Evolutionary conservation across 1,140 invertebrate genomes (phyloP).

Genomic region (Akabosia matsudoensis): DNA sequence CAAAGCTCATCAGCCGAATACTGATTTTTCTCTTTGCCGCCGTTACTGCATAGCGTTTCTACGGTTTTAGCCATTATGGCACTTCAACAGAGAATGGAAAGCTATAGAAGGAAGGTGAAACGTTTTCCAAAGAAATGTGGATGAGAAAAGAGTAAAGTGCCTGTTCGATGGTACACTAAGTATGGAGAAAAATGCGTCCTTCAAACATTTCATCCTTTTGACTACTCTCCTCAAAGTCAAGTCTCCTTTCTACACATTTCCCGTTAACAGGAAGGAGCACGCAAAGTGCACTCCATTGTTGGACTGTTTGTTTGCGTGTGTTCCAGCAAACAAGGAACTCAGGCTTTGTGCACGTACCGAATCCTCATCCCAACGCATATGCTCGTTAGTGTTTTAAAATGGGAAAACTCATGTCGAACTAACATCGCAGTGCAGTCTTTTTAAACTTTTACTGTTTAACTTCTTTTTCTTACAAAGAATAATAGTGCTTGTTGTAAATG

Average conservation of each 20-base stretch:
- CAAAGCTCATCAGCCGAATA: conserved; percentile 16
- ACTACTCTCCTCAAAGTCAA: background rate
- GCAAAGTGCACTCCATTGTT: background rate
- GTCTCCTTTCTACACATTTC: too few relatives aligned
- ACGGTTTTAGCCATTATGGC: background rate
- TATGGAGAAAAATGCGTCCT: background rate
- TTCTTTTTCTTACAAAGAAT: too few relatives aligned
- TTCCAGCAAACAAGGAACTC: too few relatives aligned
- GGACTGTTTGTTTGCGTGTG: background rate
- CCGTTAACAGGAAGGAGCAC: background rate
- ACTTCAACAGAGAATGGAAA: background rate
- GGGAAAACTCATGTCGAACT: too few relatives aligned
- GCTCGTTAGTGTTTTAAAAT: too few relatives aligned
- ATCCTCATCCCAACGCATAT: too few relatives aligned
- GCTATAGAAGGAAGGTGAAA: background rate
- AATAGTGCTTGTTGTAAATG: too few relatives aligned
- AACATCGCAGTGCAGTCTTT: too few relatives aligned
- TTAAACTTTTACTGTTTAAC: too few relatives aligned
- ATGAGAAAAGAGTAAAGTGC: background rate
- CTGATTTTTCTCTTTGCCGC: background rate
- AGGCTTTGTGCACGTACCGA: background rate
- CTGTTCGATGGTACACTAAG: too few relatives aligned
- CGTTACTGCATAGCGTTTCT: background rate
- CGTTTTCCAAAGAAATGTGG: background rate
- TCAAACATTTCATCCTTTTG: background rate